Conservation (phyloP, 2,113 vertebrate genomes). For the Phrynosoma blainvillii region DNA sequence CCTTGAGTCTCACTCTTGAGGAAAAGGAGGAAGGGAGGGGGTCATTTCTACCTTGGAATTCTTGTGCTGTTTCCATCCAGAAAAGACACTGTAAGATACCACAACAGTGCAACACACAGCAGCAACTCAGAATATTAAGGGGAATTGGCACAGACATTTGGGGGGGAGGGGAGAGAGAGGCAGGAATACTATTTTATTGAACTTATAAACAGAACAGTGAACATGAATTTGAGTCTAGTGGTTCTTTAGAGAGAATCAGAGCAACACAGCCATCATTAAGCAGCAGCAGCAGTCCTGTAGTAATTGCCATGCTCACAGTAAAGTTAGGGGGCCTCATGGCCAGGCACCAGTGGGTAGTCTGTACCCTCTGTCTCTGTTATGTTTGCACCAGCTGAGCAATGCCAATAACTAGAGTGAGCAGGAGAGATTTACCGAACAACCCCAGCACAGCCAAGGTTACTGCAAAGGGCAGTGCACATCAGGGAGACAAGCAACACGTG, state of each 20-base stretch:
- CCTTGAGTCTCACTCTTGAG: too few species aligned
- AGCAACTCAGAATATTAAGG: not conserved
- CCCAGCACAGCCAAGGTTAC: constrained; percentile 22
- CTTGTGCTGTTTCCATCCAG: too few species aligned
- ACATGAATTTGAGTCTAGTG: not conserved
- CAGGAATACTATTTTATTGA: not conserved
- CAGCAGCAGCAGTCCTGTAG: not conserved
- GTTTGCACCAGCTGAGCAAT: not conserved
- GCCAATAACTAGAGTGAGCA: not conserved
- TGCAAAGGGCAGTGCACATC: not conserved
- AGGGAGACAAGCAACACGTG: not conserved
- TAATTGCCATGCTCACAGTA: not conserved
- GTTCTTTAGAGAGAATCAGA: not conserved
- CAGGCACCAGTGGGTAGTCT: not conserved
- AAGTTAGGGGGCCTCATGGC: not conserved
- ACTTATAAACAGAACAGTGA: not conserved
- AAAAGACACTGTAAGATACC: not conserved
- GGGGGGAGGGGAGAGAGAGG: too few species aligned
- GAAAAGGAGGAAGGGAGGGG: too few species aligned
- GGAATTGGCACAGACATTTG: not conserved
- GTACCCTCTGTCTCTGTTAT: not conserved
- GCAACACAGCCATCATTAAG: not conserved
- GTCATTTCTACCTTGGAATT: too few species aligned
- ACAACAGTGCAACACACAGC: too few species aligned
- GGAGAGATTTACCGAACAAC: not conserved